These are phyloP conservation scores for Melinaea marsaeus DNA, from an alignment of 2,888 invertebrate species.

Conservation along the genomic window DNA sequence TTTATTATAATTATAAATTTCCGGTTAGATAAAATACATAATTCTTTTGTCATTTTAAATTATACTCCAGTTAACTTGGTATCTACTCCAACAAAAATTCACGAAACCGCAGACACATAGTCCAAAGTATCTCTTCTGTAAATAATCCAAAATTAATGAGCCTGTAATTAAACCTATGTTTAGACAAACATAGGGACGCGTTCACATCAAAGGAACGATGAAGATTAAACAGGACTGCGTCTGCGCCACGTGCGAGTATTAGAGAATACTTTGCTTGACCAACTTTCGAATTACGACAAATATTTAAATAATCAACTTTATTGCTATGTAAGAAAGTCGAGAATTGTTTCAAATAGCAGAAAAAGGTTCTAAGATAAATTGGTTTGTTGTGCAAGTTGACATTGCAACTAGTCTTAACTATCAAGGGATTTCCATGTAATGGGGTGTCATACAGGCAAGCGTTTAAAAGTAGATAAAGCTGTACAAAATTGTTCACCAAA, in stretches of 20 bases:
- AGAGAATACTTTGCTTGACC: slow-evolving; percentile 47
- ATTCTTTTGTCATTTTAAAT: not conserved
- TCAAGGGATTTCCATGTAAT: slow-evolving; percentile 71
- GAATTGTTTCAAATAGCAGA: slow-evolving; percentile 23
- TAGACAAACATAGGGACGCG: slow-evolving; percentile 66
- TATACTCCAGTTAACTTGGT: not conserved
- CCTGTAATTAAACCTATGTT: slow-evolving; percentile 70
- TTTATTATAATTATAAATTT: no score
- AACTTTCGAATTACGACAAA: slow-evolving; percentile 29
- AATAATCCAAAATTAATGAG: slow-evolving; percentile 75
- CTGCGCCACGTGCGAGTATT: slow-evolving; percentile 70
- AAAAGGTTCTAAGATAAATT: slow-evolving; percentile 29
- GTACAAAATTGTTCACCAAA: slow-evolving; percentile 43
- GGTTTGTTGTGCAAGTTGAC: slow-evolving; percentile 56
- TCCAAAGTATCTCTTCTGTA: slow-evolving; percentile 41
- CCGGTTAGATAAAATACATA: no score
- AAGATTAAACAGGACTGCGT: slow-evolving; percentile 70
- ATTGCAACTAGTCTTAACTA: slow-evolving; percentile 70
- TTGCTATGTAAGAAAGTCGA: slow-evolving; percentile 25
- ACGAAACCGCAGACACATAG: slow-evolving; percentile 19
- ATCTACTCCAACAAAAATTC: slow-evolving; percentile 8
- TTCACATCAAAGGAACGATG: slow-evolving; percentile 67
- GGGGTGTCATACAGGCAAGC: slow-evolving; percentile 58
- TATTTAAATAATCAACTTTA: slow-evolving; percentile 22
- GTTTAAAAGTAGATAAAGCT: slow-evolving; percentile 56